These are phyloP conservation scores for Pogonus chalceus DNA, from an alignment of 1,140 invertebrate species.

Conservation along the genomic window DNA sequence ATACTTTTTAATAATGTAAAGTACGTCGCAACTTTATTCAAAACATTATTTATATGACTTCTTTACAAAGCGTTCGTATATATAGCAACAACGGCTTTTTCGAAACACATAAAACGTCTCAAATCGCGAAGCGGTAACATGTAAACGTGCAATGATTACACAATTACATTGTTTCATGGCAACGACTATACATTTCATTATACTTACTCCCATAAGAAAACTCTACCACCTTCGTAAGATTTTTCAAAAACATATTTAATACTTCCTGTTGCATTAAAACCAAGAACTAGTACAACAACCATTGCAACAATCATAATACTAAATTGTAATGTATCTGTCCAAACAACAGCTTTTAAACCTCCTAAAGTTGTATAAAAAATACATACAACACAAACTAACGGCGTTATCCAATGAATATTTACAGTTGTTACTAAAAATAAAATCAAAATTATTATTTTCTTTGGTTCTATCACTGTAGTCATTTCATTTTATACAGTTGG, in stretches of 20 bases:
- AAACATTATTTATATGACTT: too few species aligned
- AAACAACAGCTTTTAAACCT: conserved; percentile 63
- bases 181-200: too few species aligned
- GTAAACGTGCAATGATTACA: too few species aligned
- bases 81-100: too few species aligned
- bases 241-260: conserved; percentile 20
- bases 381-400: conserved; percentile 58
- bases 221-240: conserved; percentile 16
- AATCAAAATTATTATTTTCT: not conserved
- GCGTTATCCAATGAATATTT: conserved; percentile 49
- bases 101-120: too few species aligned
- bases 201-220: conserved; percentile 19
- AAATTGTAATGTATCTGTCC: conserved; percentile 60
- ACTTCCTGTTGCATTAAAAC: conserved; percentile 35
- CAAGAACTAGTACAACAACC: conserved; percentile 47
- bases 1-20: too few species aligned
- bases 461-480: too few species aligned
- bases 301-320: conserved; percentile 56
- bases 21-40: too few species aligned
- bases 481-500: too few species aligned
- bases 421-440: conserved; percentile 55
- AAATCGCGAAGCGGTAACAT: too few species aligned
- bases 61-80: too few species aligned
- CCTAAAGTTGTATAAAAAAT: conserved; percentile 70
- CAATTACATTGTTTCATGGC: too few species aligned